These are phyloP conservation scores for Oreortyx pictus DNA, from an alignment of 2,797 vertebrate species.

Conservation along the genomic window DNA sequence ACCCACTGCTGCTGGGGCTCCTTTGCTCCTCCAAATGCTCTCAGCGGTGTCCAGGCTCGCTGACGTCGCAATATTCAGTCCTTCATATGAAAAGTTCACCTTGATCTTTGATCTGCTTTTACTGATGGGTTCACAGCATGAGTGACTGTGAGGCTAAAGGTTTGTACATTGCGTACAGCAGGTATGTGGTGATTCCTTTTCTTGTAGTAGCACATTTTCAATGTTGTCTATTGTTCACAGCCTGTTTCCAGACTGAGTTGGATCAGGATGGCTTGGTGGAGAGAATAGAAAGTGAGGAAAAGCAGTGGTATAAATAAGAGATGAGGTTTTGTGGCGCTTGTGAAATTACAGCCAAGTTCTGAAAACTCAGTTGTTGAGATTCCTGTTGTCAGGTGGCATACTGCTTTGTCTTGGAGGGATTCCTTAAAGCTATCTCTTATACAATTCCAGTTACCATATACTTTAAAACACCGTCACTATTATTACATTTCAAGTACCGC, in stretches of 20 bases:
- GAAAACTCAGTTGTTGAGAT: not conserved
- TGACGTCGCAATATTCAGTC: not conserved
- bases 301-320: not conserved
- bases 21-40: constrained; percentile 10
- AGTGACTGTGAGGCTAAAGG: constrained; percentile 37
- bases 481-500: not conserved
- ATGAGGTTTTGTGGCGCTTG: not conserved
- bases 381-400: not conserved
- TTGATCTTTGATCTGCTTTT: not conserved
- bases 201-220: not conserved
- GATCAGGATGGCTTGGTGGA: not conserved
- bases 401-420: not conserved
- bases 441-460: not conserved
- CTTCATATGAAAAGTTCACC: constrained; percentile 26
- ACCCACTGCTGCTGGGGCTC: not conserved
- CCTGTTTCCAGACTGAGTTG: not conserved
- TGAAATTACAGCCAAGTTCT: constrained; percentile 10
- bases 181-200: not conserved
- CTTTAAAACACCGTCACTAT: too few relatives aligned
- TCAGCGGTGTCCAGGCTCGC: not conserved
- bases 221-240: not conserved
- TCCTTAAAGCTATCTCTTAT: not conserved
- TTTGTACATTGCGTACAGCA: not conserved
- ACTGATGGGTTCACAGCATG: not conserved
- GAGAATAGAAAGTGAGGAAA: not conserved